Evolutionary conservation across 2,797 vertebrate species (phyloP).

Genomic region (Pangasius mekongensis): DNA sequence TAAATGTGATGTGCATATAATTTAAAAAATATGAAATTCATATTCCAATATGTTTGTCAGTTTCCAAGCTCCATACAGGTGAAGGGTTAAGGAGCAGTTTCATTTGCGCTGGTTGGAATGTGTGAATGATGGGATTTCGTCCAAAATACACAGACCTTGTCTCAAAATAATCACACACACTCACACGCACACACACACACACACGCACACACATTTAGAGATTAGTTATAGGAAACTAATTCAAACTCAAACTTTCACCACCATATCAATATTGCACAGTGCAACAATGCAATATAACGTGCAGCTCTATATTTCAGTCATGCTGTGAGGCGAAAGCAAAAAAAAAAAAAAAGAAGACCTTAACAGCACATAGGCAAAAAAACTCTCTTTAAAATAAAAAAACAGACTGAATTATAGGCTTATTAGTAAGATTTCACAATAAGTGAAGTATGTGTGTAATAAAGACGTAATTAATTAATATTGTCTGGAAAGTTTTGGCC

Average conservation of each 20-base stretch:
- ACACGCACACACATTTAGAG: neutral
- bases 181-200: neutral
- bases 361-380: neutral
- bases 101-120: neutral
- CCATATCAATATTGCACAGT: neutral
- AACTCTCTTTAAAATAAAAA: neutral
- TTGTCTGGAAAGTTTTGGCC: neutral
- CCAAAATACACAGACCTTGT: neutral
- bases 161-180: neutral
- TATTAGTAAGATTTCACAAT: neutral
- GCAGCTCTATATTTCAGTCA: neutral
- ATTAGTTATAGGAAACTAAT: neutral
- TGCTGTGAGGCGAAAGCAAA: neutral
- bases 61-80: neutral
- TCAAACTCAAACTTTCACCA: neutral
- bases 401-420: neutral
- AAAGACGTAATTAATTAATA: neutral
- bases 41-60: neutral
- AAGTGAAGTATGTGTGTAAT: neutral
- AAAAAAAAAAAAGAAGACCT: neutral
- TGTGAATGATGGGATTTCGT: neutral
- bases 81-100: neutral
- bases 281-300: neutral
- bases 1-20: too few relatives aligned
- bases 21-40: neutral